A percentile compares a stretch with the other conserved stretches of the same genome.
Evolutionary conservation across 2,797 vertebrate species (phyloP).

Genomic region (Salarias fasciatus): DNA sequence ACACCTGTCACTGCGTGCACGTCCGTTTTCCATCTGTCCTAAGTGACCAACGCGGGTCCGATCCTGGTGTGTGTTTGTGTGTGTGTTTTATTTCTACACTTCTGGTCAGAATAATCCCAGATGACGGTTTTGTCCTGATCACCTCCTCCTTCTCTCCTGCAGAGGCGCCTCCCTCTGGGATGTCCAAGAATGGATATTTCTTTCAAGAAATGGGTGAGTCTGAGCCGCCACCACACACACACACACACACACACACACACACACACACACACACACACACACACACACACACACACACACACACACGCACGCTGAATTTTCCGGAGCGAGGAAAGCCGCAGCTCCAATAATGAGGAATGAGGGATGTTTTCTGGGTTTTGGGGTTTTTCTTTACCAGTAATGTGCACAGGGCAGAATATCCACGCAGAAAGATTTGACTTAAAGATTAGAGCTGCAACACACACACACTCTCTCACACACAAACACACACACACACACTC

Average conservation of each 20-base stretch:
- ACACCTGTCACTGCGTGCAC: too few species aligned
- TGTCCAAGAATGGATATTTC: constrained; percentile 95
- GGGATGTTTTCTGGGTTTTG: background rate
- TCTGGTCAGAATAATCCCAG: constrained; percentile 25
- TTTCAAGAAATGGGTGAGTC: constrained; percentile 95
- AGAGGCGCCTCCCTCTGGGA: constrained; percentile 90
- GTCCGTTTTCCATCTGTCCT: background rate
- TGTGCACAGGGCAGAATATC: constrained; percentile 4
- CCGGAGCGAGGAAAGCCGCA: background rate
- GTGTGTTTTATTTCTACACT: constrained; percentile 24
- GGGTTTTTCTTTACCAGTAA: constrained; percentile 7
- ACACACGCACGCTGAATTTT: too few species aligned
- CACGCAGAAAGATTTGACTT: constrained; percentile 20
- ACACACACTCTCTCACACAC: background rate
- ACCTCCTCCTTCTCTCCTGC: constrained; percentile 43
- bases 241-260: too few species aligned
- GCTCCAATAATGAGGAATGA: background rate
- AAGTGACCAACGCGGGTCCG: background rate
- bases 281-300: too few species aligned
- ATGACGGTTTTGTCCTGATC: constrained; percentile 35
- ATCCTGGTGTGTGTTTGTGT: background rate
- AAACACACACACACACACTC: too few species aligned
- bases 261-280: background rate
- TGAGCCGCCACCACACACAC: constrained; percentile 14
- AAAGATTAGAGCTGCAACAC: constrained; percentile 27